phyloP scores from a whole-genome alignment of 2,113 vertebrate species.

The Zosterops pallidus region DNA sequence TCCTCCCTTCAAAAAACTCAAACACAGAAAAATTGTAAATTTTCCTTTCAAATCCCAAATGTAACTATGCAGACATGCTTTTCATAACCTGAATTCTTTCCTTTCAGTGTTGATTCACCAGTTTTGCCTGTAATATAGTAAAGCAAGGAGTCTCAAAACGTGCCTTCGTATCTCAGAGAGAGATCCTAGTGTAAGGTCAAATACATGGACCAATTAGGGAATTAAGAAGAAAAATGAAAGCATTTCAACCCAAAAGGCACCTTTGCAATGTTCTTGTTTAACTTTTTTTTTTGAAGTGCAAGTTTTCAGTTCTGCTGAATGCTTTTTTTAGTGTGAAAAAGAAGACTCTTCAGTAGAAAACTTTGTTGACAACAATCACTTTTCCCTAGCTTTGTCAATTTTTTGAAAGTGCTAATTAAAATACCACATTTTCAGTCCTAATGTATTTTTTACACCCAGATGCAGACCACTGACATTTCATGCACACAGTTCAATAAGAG shows the following conservation, averaged over 20 bases:
- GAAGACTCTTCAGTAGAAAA: background rate
- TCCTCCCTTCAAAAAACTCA: background rate
- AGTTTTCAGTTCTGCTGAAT: background rate
- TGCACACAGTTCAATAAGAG: background rate
- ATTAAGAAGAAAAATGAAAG: background rate
- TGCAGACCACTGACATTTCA: background rate
- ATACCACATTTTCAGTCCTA: background rate
- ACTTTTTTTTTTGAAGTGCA: background rate
- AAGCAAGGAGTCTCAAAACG: background rate
- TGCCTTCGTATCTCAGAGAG: background rate
- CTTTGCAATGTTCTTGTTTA: background rate
- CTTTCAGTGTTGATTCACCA: background rate
- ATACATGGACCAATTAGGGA: background rate
- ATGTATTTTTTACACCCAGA: background rate
- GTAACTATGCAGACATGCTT: background rate
- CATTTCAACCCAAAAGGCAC: background rate
- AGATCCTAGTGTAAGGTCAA: background rate
- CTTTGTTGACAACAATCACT: background rate
- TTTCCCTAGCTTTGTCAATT: background rate
- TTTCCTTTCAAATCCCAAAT: background rate
- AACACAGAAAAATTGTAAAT: background rate
- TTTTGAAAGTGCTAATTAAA: background rate
- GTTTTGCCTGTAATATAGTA: background rate
- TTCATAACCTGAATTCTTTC: background rate
- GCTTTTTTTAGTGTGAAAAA: background rate